Base-by-base conservation (phyloP, 2,113 vertebrate species). In the Camelus dromedarius region DNA sequence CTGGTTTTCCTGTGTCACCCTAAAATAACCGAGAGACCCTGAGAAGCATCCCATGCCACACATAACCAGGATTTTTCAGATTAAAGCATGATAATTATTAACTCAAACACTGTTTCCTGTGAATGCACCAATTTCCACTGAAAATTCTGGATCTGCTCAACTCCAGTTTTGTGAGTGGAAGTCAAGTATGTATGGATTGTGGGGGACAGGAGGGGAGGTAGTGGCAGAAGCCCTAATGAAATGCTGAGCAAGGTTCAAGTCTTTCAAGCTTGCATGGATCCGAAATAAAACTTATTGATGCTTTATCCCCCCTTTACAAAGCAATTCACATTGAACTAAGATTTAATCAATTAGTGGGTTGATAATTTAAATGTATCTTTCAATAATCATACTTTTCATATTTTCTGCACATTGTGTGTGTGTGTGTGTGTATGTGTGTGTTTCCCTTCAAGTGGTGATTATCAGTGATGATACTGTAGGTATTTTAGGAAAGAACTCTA, bases 211-310 rank as follows among this genome's bases (percentile, higher is more conserved):
- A 86, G 50, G 38, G 48, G 3, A 18, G 52, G 22, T 86, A 70
- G 35, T 19, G 64, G 14, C 24, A 67, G 80, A 83, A 66, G n/a
- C 28, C 30, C 19, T 85, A 77, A 90, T 62, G 19, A 95, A 96
- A 96, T 35, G 70, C 42, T 96, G 62, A 96, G 30, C n/a, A 67
- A 97, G 38, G 35, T 52, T 60, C 60, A 76, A 13, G 82, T 95
- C 42, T 50, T 89, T 84, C 70, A 84, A 77, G 54, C 13, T 93
- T 72, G 16, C 20, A 69, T 28, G 35, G 54, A 77, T 90, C 66
- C 60, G 46, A 95, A 92, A 85, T 93, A 96, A 72, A 95, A 96
- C 62, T 93, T 73, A 83, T 54, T 91, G 91, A 93, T n/a, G 28
- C 5, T 48, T 64, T 82, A 70, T 35, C 14, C 52, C 18, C 48